Conservation (phyloP, 2,888 invertebrate genomes). For the Xestia c-nigrum region DNA sequence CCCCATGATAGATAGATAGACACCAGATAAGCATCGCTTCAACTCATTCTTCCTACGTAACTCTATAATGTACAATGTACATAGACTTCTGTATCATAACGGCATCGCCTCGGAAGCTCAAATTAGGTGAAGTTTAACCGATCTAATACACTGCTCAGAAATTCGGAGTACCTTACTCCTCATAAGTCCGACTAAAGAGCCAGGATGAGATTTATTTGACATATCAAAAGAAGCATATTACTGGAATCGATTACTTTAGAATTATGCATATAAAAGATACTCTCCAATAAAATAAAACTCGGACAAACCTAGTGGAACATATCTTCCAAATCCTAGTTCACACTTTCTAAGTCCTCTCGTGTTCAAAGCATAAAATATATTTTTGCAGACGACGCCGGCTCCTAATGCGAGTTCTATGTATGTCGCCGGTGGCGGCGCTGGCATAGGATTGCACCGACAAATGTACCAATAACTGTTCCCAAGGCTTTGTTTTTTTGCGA, state of each 20-base stretch:
- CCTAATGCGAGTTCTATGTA: constrained; percentile 77
- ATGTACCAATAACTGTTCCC: constrained; percentile 60
- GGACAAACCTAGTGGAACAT: constrained; percentile 24
- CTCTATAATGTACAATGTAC: not conserved
- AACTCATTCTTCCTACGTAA: not conserved
- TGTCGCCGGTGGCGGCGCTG: constrained; percentile 58
- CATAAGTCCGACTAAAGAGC: not conserved
- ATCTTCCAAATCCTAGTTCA: constrained; percentile 40
- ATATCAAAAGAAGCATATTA: no score
- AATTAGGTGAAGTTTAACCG: not conserved
- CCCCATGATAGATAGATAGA: no score
- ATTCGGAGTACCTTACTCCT: not conserved
- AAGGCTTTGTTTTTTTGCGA: constrained; percentile 49
- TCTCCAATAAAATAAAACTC: constrained; percentile 16
- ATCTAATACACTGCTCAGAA: not conserved
- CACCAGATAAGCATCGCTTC: not conserved
- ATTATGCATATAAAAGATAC: not conserved
- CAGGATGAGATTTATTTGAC: not conserved
- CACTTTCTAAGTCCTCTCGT: constrained; percentile 39
- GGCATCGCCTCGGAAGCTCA: not conserved
- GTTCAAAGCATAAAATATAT: constrained; percentile 61
- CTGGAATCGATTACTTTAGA: not conserved
- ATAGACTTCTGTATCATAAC: not conserved
- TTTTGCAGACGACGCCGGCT: constrained; percentile 43
- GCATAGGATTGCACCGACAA: constrained; percentile 59